These are phyloP conservation scores for Amblyjoppa fuscipennis DNA, from an alignment of 2,888 invertebrate genomes.

Conservation along the genomic window DNA sequence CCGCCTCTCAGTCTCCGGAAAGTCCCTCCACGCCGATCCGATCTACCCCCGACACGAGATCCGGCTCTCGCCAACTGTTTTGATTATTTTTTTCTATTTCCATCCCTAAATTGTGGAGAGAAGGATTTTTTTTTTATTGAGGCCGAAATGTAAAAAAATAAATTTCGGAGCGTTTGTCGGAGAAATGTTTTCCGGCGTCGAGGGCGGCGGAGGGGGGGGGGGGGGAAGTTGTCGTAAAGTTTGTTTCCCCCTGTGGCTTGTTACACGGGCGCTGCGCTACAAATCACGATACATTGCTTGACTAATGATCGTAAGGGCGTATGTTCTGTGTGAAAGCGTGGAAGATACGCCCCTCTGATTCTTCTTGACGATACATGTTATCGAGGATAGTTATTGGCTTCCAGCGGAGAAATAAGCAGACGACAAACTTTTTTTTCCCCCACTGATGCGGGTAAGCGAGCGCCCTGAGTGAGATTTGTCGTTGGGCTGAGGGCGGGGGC, in stretches of 20 bases:
- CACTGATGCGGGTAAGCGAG: conserved; percentile 28
- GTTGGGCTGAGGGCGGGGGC: conserved; percentile 19
- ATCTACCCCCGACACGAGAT: conserved; percentile 25
- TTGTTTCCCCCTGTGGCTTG: conserved; percentile 7
- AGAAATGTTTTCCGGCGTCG: background rate
- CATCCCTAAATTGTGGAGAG: background rate
- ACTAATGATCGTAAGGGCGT: no score
- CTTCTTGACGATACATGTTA: no score
- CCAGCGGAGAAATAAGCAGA: conserved; percentile 12
- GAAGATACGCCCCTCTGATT: no score
- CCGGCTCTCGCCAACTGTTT: background rate
- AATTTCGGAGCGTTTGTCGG: background rate
- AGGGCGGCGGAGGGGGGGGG: background rate
- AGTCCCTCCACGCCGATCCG: conserved; percentile 26
- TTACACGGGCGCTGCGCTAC: background rate
- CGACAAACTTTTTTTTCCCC: conserved; percentile 31
- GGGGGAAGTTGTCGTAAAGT: conserved; percentile 3
- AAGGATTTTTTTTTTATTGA: background rate
- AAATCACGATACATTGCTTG: conserved; percentile 3
- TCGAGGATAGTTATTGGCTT: no score
- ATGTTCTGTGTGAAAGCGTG: no score
- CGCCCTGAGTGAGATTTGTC: conserved; percentile 22
- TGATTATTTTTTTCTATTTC: background rate
- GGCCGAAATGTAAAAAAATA: background rate
- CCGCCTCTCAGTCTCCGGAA: conserved; percentile 11